Evolutionary conservation across 2,113 vertebrate genomes (phyloP), one percentile per base, ranked within the genome.

Genomic region (Sinocyclocheilus maitianheensis): DNA sequence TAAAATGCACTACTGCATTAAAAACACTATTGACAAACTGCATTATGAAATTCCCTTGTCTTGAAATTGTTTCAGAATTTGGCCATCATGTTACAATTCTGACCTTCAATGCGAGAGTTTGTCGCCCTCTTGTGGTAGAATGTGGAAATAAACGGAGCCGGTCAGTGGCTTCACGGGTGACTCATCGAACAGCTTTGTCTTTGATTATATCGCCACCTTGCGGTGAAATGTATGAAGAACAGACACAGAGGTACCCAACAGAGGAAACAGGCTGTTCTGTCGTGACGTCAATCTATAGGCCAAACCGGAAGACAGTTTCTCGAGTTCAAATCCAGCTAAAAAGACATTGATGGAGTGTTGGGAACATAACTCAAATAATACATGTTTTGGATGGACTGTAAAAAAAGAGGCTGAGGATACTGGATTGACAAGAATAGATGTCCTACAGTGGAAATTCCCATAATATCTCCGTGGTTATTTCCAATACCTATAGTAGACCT

Each of bases 121-220:
- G 46, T 16, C 53, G 55, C 69, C 53, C 63, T 55, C 67, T 84
- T 9, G 13, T 43, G 82, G 63, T 20, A 63, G 67, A 63, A 74
- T 60, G 26, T 85, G 1, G 20, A 60, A 78, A n/a, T 7, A 13
- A 34, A 13, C n/a, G 12, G 8, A 80, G 34, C 43, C 2, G 0
- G 58, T n/a, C 12, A 6, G 22, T 63, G 58, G 3, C 62, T 14
- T 62, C 77, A 43, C 12, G 24, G 34, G 30, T 58, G 55, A 60
- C 1, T 43, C 3, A 5, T 18, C 3, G 1, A 43, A 22, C 4
- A 43, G 34, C 4, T 5, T 84, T 67, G 87, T 83, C 69, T 86
- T 87, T 87, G 88, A 72, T 71, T 58, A 74, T 81, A 67, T 48
- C 74, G 51, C 86, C 87, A 88, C 83, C 87, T 74, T 88, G 86